phyloP scores from a whole-genome alignment of 2,113 vertebrate genomes.

The Pseudorasbora parva region DNA sequence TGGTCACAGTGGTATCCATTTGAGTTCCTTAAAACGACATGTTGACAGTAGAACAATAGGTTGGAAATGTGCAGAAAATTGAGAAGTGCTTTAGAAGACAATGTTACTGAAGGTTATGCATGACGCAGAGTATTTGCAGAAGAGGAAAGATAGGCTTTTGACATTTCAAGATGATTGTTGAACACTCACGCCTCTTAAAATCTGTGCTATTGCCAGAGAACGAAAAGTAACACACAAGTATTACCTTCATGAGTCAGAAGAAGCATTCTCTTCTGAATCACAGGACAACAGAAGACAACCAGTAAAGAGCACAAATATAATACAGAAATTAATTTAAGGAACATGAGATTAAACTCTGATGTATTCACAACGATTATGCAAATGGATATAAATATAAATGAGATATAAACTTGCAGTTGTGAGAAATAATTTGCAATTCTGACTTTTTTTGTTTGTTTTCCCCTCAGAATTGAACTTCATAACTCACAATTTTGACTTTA shows the following conservation, averaged over 20 bases:
- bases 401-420: too few relatives aligned
- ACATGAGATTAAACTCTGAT: too few relatives aligned
- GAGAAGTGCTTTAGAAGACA: background rate
- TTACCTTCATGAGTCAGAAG: slow-evolving; percentile 13
- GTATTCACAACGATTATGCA: too few relatives aligned
- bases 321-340: too few relatives aligned
- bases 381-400: too few relatives aligned
- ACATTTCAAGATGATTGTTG: slow-evolving; percentile 34
- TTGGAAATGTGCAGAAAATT: background rate
- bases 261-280: slow-evolving; percentile 7
- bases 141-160: slow-evolving; percentile 14
- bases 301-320: background rate
- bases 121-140: slow-evolving; percentile 5
- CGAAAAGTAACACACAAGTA: background rate
- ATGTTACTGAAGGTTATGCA: slow-evolving; percentile 10
- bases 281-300: background rate
- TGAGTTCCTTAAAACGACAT: background rate
- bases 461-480: too few relatives aligned
- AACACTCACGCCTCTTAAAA: background rate
- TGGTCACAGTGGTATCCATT: background rate
- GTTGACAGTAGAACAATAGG: background rate
- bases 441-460: too few relatives aligned
- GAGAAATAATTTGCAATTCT: too few relatives aligned
- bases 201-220: background rate
- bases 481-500: too few relatives aligned